These are phyloP conservation scores for Ficedula albicollis DNA, from an alignment of 2,797 vertebrate genomes.

Conservation along the genomic window DNA sequence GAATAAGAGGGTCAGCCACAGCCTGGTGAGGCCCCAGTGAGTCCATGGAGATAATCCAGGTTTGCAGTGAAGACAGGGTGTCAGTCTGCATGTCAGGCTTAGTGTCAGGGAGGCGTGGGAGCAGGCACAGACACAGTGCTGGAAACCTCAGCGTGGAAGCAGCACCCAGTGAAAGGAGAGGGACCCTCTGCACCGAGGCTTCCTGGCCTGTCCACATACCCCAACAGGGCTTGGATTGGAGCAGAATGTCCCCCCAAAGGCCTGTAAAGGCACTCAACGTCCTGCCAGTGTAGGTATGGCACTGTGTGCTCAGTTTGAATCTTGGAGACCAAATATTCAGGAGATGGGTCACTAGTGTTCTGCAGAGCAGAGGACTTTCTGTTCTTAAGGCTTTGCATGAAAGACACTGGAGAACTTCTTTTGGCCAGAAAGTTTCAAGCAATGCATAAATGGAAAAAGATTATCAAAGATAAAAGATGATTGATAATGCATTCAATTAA, in stretches of 20 bases:
- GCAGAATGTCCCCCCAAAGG: neutral
- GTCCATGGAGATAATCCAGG: neutral
- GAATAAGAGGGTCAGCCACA: neutral
- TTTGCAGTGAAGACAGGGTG: neutral
- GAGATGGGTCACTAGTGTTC: neutral
- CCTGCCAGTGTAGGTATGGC: neutral
- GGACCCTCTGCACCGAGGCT: rapidly evolving
- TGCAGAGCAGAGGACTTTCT: neutral
- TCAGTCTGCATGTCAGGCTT: neutral
- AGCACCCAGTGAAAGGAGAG: neutral
- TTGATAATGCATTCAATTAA: neutral
- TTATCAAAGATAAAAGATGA: neutral
- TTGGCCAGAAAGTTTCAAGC: neutral
- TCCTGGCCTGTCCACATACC: neutral
- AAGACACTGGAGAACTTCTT: neutral
- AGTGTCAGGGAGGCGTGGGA: neutral
- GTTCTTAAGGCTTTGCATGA: neutral
- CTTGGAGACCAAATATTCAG: neutral
- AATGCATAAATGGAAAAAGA: neutral
- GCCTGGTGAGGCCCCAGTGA: too few species aligned
- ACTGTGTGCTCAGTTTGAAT: neutral
- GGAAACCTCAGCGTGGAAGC: rapidly evolving
- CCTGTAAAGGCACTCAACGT: neutral
- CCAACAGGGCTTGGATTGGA: neutral
- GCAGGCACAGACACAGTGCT: rapidly evolving